phyloP scores from a whole-genome alignment of 2,888 invertebrate species.

The Luperina testacea region DNA sequence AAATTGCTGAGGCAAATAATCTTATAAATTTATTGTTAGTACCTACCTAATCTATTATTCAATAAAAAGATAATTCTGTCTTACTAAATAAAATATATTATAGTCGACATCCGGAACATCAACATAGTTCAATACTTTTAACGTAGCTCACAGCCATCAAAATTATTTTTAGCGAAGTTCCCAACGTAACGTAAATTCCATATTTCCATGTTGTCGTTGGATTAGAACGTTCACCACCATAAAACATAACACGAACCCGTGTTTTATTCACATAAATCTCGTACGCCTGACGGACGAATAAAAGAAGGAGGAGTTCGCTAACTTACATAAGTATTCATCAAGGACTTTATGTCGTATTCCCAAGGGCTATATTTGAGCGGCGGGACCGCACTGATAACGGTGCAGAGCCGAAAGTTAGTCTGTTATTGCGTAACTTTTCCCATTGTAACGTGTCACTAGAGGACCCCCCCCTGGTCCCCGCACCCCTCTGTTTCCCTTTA shows the following conservation, averaged over 20 bases:
- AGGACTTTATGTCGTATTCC: slow-evolving; percentile 62
- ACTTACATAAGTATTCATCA: slow-evolving; percentile 49
- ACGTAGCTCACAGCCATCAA: slow-evolving; percentile 40
- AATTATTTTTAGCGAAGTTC: slow-evolving; percentile 60
- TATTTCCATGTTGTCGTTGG: slow-evolving; percentile 66
- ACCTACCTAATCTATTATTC: no score
- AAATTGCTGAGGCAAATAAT: not conserved
- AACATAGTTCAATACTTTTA: slow-evolving; percentile 4
- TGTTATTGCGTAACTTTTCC: slow-evolving; percentile 84
- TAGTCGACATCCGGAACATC: slow-evolving; percentile 23
- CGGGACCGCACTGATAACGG: slow-evolving; percentile 58
- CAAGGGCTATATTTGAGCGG: slow-evolving; percentile 69
- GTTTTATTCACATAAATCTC: slow-evolving; percentile 79
- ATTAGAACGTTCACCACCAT: slow-evolving; percentile 70
- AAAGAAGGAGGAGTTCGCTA: slow-evolving; percentile 68
- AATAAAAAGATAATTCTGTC: not conserved
- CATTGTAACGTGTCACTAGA: slow-evolving; percentile 80
- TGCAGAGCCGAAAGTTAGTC: slow-evolving; percentile 73
- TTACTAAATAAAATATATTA: slow-evolving; percentile 7
- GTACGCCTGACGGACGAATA: slow-evolving; percentile 73
- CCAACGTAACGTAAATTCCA: slow-evolving; percentile 47
- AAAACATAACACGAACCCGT: slow-evolving; percentile 71
- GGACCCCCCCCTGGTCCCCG: slow-evolving; percentile 28
- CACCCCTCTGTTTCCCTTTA: slow-evolving; percentile 28
- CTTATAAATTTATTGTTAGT: no score